A percentile compares a stretch with the other conserved stretches of the same genome.
Evolutionary conservation across 2,888 invertebrate species (phyloP).

Genomic region (Conistra vaccinii): DNA sequence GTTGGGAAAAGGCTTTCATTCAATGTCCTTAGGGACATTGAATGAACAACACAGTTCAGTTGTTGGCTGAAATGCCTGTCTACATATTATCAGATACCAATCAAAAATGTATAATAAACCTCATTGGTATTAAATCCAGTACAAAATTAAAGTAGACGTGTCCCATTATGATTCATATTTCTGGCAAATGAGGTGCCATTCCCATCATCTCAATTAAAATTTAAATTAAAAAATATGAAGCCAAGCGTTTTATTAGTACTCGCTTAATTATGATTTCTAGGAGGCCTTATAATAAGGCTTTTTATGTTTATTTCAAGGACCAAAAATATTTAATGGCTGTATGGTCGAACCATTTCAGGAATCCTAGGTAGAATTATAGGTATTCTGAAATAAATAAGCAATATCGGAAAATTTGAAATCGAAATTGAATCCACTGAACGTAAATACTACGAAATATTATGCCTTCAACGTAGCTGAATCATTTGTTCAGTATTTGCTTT

Average conservation of each 20-base stretch:
- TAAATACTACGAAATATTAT: background rate
- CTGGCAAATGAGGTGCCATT: slow-evolving; percentile 45
- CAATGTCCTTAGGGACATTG: too few species aligned
- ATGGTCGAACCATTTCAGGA: background rate
- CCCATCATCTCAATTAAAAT: slow-evolving; percentile 51
- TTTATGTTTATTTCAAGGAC: background rate
- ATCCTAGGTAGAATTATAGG: too few species aligned
- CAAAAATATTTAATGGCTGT: background rate
- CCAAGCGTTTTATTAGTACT: slow-evolving; percentile 22
- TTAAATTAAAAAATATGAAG: slow-evolving; percentile 30
- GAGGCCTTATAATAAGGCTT: background rate
- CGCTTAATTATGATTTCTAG: slow-evolving; percentile 15
- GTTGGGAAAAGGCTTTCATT: too few species aligned
- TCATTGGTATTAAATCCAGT: slow-evolving; percentile 21
- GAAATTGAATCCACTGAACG: background rate
- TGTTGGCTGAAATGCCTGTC: background rate
- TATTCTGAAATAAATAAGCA: background rate
- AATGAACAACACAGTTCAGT: background rate
- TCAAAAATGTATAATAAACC: slow-evolving; percentile 36
- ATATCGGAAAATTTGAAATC: background rate
- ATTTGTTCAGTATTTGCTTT: too few species aligned
- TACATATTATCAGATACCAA: slow-evolving; percentile 19
- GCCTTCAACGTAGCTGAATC: too few species aligned
- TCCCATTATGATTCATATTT: slow-evolving; percentile 35
- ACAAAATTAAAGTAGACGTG: slow-evolving; percentile 24